phyloP scores from a whole-genome alignment of 1,140 invertebrate genomes.

The Temnothorax nylanderi region DNA sequence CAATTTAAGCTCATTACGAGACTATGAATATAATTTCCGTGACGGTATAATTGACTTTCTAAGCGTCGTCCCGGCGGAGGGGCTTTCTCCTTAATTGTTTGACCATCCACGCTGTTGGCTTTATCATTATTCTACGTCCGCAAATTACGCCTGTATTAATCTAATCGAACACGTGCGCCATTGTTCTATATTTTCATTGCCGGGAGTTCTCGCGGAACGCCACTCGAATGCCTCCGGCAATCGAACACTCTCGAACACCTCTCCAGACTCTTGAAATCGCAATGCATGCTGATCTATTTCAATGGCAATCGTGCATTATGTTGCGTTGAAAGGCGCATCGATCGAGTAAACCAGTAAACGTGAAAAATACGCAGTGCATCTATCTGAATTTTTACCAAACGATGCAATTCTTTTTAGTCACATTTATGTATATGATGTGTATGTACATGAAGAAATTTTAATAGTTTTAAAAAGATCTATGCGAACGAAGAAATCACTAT shows the following conservation, averaged over 20 bases:
- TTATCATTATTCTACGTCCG: slow-evolving; percentile 25
- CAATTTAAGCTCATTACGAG: background rate
- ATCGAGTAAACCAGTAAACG: background rate
- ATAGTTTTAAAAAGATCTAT: background rate
- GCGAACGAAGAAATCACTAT: background rate
- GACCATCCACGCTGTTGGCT: slow-evolving; percentile 9
- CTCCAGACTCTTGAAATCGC: slow-evolving; percentile 34
- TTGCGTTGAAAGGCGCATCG: slow-evolving; percentile 10
- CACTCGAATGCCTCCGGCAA: slow-evolving; percentile 10
- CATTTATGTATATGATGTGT: background rate
- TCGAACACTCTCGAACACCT: slow-evolving; percentile 23
- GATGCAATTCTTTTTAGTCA: background rate
- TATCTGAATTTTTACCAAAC: background rate
- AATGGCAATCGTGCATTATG: slow-evolving; percentile 16
- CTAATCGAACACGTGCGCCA: slow-evolving; percentile 8
- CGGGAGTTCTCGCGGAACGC: background rate
- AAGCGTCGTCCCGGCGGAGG: background rate
- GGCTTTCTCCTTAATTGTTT: slow-evolving; percentile 40
- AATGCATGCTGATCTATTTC: slow-evolving; percentile 19
- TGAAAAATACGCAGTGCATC: background rate
- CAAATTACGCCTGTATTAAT: slow-evolving; percentile 39
- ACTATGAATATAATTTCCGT: slow-evolving; percentile 10
- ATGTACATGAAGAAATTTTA: background rate
- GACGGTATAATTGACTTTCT: slow-evolving; percentile 25
- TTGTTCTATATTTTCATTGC: slow-evolving; percentile 48